phyloP scores from a whole-genome alignment of 2,797 vertebrate species.

The Dallia pectoralis region DNA sequence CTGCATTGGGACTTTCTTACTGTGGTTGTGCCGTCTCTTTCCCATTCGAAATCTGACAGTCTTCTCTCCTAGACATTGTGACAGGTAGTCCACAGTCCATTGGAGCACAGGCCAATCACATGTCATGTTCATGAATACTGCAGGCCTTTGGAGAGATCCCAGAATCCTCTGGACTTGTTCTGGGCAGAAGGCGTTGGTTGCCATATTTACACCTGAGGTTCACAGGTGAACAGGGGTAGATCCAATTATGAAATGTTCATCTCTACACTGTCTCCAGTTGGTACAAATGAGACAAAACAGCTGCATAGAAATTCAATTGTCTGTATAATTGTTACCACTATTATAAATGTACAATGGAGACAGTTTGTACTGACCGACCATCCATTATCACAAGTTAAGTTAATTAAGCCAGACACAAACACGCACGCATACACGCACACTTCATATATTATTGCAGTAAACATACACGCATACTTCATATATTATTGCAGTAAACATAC shows the following conservation, averaged over 20 bases:
- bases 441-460: neutral
- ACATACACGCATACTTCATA: neutral
- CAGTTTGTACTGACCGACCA: neutral
- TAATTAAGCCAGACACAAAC: neutral
- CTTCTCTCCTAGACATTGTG: slow-evolving; percentile 70
- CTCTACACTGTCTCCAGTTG: neutral
- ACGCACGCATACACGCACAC: neutral
- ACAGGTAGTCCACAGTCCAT: slow-evolving; percentile 83
- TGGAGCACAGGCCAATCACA: slow-evolving; percentile 81
- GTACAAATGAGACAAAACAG: neutral
- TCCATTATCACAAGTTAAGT: neutral
- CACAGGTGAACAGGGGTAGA: neutral
- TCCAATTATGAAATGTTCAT: neutral
- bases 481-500: neutral
- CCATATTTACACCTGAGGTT: slow-evolving; percentile 50
- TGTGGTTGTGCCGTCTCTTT: slow-evolving; percentile 62
- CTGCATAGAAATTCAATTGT: neutral
- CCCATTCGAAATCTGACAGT: slow-evolving; percentile 85
- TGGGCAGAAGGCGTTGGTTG: slow-evolving; percentile 82
- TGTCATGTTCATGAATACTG: slow-evolving; percentile 86
- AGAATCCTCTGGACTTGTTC: slow-evolving; percentile 79
- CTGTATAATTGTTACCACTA: neutral
- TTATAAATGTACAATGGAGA: neutral
- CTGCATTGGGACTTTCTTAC: slow-evolving; percentile 64
- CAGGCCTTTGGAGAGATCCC: slow-evolving; percentile 79